Conservation (phyloP, 2,113 vertebrate genomes). For the Tragulus kanchil region DNA sequence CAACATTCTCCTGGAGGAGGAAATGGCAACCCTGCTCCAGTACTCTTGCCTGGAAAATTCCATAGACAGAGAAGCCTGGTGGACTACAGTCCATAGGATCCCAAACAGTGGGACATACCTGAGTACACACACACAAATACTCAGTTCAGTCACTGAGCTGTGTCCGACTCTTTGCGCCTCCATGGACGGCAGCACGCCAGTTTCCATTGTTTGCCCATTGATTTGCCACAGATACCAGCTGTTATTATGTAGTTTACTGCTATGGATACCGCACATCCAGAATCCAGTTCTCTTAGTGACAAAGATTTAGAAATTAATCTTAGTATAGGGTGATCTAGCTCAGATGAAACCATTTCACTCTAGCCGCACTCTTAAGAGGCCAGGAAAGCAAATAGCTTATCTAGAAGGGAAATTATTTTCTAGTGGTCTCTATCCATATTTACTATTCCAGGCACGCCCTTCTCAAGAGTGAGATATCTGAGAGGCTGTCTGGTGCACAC, state of each 20-base stretch:
- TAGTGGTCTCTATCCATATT: no score
- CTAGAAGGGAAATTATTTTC: background rate
- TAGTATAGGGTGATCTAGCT: background rate
- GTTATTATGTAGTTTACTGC: background rate
- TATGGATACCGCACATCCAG: background rate
- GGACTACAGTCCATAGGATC: background rate
- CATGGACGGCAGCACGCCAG: no score
- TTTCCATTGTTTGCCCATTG: no score
- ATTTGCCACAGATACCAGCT: background rate
- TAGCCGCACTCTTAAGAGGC: background rate
- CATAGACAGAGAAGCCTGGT: background rate
- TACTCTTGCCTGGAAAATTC: background rate
- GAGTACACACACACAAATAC: background rate
- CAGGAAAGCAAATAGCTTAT: background rate
- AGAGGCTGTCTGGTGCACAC: accelerated
- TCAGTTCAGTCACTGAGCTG: no score
- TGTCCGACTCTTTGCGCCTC: no score
- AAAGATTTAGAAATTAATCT: background rate
- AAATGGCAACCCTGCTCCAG: background rate
- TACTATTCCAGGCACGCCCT: background rate
- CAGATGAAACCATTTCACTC: background rate
- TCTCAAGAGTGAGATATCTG: background rate
- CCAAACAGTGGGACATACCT: background rate
- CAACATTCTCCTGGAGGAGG: background rate
- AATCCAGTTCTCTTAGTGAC: background rate